Percentiles rank a stretch among this genome's conserved stretches.
phyloP scores from a whole-genome alignment of 2,113 vertebrate species.

The Spilogale gracilis region DNA sequence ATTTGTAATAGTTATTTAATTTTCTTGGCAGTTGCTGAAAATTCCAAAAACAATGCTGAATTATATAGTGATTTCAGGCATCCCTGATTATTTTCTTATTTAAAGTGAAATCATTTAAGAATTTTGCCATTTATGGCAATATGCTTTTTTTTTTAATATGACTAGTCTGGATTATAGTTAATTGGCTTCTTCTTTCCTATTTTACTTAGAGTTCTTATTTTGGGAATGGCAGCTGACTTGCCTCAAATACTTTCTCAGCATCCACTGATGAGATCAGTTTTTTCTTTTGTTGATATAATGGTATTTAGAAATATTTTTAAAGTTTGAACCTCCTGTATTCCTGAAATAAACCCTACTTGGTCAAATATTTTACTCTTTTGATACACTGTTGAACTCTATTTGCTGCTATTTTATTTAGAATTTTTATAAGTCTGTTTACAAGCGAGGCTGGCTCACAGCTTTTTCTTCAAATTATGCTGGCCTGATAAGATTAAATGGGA shows the following conservation, averaged over 20 bases:
- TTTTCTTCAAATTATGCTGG: slow-evolving; percentile 1
- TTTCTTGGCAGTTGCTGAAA: slow-evolving; percentile 36
- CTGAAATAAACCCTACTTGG: background rate
- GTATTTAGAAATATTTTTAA: background rate
- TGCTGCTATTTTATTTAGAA: slow-evolving; percentile 17
- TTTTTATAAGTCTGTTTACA: slow-evolving; percentile 13
- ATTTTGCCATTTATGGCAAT: slow-evolving; percentile 35
- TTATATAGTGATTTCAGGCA: background rate
- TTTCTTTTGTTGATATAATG: background rate
- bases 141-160: background rate
- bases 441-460: background rate
- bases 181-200: background rate
- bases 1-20: slow-evolving; percentile 39
- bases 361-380: slow-evolving; percentile 44
- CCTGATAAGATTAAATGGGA: background rate
- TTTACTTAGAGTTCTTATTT: slow-evolving; percentile 45
- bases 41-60: slow-evolving; percentile 1
- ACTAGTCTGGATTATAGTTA: background rate
- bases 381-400: background rate
- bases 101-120: background rate
- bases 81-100: slow-evolving; percentile 52
- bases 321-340: background rate
- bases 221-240: slow-evolving; percentile 16
- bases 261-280: background rate
- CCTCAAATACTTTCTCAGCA: background rate